phyloP scores from a whole-genome alignment of 2,888 invertebrate species.

The Leptinotarsa peninsularis region DNA sequence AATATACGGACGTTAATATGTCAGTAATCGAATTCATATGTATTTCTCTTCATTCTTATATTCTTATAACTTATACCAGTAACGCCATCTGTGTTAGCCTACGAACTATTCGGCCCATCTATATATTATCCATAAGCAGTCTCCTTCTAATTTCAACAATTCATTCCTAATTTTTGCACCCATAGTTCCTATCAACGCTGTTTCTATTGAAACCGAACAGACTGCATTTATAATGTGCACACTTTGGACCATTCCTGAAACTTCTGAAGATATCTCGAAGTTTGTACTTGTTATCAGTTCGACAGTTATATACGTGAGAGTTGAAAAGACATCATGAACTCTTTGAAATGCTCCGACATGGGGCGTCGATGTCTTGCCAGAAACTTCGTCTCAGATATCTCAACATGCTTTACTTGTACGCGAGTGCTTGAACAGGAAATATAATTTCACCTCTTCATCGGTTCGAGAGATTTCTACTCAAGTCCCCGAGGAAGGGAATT shows the following conservation, averaged over 20 bases:
- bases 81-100: too few relatives aligned
- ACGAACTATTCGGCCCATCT: too few relatives aligned
- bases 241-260: background rate
- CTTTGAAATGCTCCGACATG: background rate
- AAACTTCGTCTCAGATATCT: background rate
- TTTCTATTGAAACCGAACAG: background rate
- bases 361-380: background rate
- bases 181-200: background rate
- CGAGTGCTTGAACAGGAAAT: background rate
- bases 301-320: background rate
- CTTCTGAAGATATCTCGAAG: background rate
- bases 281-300: background rate
- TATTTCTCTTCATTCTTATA: too few relatives aligned
- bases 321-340: background rate
- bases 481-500: too few relatives aligned
- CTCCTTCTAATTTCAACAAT: background rate
- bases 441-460: background rate
- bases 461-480: too few relatives aligned
- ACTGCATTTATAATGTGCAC: background rate
- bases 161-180: background rate
- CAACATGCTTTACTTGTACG: background rate
- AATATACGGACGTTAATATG: too few relatives aligned
- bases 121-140: too few relatives aligned
- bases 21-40: too few relatives aligned
- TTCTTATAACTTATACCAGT: too few relatives aligned